Evolutionary conservation across 2,113 vertebrate species (phyloP).

Genomic region (Paradoxurus hermaphroditus): DNA sequence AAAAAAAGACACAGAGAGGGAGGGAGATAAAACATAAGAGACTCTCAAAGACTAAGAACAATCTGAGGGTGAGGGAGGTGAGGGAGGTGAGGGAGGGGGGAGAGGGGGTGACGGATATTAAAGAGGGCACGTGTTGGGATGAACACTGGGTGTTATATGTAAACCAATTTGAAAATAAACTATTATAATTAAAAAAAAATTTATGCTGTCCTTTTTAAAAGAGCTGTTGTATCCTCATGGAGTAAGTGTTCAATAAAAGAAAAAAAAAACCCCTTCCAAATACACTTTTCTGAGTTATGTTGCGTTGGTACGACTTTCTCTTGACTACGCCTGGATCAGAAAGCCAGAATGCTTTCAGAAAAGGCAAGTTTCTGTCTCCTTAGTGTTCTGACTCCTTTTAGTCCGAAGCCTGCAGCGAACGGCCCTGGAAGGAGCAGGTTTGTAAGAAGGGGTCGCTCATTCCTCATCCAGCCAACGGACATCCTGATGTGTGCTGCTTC

Average conservation of each 20-base stretch:
- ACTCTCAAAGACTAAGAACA: no score
- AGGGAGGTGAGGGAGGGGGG: no score
- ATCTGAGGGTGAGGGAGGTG: no score
- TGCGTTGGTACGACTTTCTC: neutral
- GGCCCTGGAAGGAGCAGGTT: neutral
- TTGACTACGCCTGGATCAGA: neutral
- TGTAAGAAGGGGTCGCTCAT: neutral
- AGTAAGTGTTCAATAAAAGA: neutral
- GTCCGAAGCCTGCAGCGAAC: neutral
- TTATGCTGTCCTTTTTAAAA: no score
- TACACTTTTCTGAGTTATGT: neutral
- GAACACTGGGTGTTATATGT: no score
- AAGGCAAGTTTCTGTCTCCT: neutral
- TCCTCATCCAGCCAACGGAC: neutral
- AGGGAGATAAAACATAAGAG: no score
- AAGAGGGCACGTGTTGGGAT: no score
- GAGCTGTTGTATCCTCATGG: neutral
- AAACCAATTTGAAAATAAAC: no score
- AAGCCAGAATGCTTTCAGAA: neutral
- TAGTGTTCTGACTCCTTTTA: neutral
- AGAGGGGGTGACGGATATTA: no score
- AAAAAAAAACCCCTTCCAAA: neutral
- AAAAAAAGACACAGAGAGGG: no score
- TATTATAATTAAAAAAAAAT: no score
- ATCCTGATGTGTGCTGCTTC: neutral